Conservation (phyloP, 2,113 vertebrate genomes). For the Indri indri region DNA sequence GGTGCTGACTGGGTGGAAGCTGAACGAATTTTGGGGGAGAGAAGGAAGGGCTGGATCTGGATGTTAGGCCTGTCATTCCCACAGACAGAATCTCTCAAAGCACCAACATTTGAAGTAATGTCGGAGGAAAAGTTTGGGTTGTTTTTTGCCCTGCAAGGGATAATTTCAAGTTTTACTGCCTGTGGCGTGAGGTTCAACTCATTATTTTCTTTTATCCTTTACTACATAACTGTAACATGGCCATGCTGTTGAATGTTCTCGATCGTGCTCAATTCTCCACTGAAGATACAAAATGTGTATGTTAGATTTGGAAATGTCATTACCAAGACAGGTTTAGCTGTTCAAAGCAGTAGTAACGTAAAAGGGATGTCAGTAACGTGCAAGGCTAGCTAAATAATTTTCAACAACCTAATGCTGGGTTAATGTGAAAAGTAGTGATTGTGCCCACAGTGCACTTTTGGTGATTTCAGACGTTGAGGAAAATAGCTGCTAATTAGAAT, state of each 20-base stretch:
- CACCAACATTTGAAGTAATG: not conserved
- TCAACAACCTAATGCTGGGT: not conserved
- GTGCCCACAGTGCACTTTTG: not conserved
- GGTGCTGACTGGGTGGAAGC: not conserved
- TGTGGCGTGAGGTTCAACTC: not conserved
- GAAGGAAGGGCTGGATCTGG: not conserved
- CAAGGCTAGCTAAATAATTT: not conserved
- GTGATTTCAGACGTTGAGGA: slow-evolving; percentile 6
- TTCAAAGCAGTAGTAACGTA: not conserved
- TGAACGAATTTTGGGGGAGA: not conserved
- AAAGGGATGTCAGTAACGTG: not conserved
- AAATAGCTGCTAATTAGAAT: slow-evolving; percentile 2
- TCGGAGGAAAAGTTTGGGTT: not conserved
- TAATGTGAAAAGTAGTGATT: not conserved
- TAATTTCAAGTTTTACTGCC: not conserved
- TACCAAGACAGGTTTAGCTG: not conserved
- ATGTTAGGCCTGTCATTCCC: not conserved
- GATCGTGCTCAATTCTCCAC: not conserved
- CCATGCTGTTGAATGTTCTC: not conserved
- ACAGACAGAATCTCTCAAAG: not conserved
- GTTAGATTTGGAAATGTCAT: not conserved
- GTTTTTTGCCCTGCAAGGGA: not conserved
- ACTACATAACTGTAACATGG: not conserved
- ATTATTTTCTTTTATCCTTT: not conserved
- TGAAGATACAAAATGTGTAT: not conserved